Evolutionary conservation across 92 coral and sea anemone genomes (phyloP).

Genomic region (Pocillopora grandis): DNA sequence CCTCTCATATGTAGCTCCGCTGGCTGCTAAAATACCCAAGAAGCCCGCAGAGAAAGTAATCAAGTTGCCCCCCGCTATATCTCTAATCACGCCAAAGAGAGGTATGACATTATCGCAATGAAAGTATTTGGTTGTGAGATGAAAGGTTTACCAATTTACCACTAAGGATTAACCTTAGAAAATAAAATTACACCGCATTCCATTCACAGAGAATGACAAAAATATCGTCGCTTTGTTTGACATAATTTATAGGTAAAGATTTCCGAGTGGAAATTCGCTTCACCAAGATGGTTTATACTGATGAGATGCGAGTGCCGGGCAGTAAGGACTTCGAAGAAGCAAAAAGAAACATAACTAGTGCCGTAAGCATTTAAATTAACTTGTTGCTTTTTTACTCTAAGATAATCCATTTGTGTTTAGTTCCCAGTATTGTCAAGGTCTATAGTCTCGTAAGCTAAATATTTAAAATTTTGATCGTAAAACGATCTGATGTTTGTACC

Average conservation of each 20-base stretch:
- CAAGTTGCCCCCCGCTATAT: slow-evolving; percentile 26
- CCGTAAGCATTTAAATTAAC: slow-evolving; percentile 49
- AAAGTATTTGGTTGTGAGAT: too few species aligned
- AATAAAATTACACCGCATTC: neutral
- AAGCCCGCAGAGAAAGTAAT: neutral
- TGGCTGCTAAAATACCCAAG: neutral
- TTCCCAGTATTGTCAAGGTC: too few species aligned
- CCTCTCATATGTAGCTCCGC: neutral
- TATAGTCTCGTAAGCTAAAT: too few species aligned
- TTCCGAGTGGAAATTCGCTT: slow-evolving; percentile 76
- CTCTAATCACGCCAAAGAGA: slow-evolving; percentile 34
- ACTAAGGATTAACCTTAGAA: too few species aligned
- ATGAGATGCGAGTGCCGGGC: slow-evolving; percentile 48
- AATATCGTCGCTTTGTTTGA: neutral
- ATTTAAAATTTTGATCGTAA: too few species aligned
- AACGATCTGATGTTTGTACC: too few species aligned
- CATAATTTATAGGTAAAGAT: slow-evolving; percentile 62
- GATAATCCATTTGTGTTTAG: too few species aligned
- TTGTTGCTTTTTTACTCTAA: neutral
- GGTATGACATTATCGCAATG: neutral
- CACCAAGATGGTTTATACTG: slow-evolving; percentile 49
- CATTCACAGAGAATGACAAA: neutral
- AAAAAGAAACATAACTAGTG: slow-evolving; percentile 60
- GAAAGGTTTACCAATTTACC: too few species aligned
- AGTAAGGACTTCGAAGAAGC: slow-evolving; percentile 50